phyloP scores from a whole-genome alignment of 2,888 invertebrate genomes.

The Pandemis corylana region DNA sequence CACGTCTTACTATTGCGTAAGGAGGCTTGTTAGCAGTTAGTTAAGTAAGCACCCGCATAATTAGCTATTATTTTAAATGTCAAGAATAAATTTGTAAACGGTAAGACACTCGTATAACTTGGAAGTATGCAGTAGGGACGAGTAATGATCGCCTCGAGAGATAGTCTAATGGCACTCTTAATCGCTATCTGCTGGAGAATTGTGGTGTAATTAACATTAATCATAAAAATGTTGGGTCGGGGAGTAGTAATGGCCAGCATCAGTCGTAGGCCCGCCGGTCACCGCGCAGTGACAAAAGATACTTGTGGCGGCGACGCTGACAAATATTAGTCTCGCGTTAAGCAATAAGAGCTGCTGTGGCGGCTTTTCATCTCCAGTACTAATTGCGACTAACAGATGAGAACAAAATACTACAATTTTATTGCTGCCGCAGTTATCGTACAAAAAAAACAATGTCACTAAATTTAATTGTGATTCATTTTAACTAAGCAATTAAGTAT shows the following conservation, averaged over 20 bases:
- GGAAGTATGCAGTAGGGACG: constrained; percentile 50
- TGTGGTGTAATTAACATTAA: constrained; percentile 80
- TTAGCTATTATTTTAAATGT: constrained; percentile 29
- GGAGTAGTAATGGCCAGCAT: constrained; percentile 72
- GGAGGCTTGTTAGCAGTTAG: constrained; percentile 25
- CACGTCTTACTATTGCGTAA: constrained; percentile 39
- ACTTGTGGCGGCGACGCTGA: constrained; percentile 65
- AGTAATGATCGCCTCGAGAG: constrained; percentile 71
- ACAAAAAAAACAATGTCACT: background rate
- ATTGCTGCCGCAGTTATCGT: background rate
- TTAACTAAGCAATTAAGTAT: background rate
- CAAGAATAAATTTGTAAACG: constrained; percentile 29
- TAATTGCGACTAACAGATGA: constrained; percentile 33
- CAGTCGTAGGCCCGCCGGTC: constrained; percentile 55
- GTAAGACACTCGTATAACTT: constrained; percentile 25
- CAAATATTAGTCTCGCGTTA: constrained; percentile 57
- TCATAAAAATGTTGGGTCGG: constrained; percentile 71
- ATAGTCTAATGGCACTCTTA: constrained; percentile 71
- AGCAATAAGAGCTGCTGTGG: constrained; percentile 52
- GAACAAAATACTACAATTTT: constrained; percentile 6
- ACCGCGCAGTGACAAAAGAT: constrained; percentile 64
- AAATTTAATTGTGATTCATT: background rate
- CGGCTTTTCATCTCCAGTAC: constrained; percentile 36
- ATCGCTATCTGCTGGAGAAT: constrained; percentile 71
- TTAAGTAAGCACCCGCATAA: constrained; percentile 11